Evolutionary conservation across 2,113 vertebrate species (phyloP).

Genomic region (Butastur rufipennis): DNA sequence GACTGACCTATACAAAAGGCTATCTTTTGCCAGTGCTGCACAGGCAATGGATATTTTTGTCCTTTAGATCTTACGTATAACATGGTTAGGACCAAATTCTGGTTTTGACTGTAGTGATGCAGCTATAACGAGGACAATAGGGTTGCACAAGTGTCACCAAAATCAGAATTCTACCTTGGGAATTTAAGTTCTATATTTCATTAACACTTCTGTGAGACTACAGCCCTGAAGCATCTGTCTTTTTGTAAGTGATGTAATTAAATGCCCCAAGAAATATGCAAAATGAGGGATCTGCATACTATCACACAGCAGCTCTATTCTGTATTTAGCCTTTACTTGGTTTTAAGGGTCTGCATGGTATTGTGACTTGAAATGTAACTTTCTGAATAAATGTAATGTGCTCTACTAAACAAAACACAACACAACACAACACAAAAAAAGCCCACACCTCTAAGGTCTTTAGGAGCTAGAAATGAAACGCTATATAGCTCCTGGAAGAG

Average conservation of each 20-base stretch:
- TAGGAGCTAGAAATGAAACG: not conserved
- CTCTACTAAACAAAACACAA: not conserved
- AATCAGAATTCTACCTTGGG: not conserved
- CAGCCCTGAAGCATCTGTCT: not conserved
- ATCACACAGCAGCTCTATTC: not conserved
- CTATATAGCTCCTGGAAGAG: not conserved
- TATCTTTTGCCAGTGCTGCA: not conserved
- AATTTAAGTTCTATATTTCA: slow-evolving; percentile 11
- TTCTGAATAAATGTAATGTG: not conserved
- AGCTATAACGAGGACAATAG: not conserved
- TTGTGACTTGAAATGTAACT: not conserved
- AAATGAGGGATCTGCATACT: not conserved
- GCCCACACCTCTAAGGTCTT: not conserved
- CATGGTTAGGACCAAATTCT: not conserved
- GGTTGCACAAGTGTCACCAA: not conserved
- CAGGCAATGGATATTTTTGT: not conserved
- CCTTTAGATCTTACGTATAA: not conserved
- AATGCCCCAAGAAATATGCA: not conserved
- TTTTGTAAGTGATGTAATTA: not conserved
- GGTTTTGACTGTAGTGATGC: not conserved
- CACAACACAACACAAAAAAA: no score
- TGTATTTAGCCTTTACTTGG: not conserved
- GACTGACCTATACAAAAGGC: not conserved
- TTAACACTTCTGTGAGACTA: not conserved
- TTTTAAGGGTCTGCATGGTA: not conserved